Evolutionary conservation across 1,140 invertebrate species (phyloP).

Genomic region (Chlorops oryzae): DNA sequence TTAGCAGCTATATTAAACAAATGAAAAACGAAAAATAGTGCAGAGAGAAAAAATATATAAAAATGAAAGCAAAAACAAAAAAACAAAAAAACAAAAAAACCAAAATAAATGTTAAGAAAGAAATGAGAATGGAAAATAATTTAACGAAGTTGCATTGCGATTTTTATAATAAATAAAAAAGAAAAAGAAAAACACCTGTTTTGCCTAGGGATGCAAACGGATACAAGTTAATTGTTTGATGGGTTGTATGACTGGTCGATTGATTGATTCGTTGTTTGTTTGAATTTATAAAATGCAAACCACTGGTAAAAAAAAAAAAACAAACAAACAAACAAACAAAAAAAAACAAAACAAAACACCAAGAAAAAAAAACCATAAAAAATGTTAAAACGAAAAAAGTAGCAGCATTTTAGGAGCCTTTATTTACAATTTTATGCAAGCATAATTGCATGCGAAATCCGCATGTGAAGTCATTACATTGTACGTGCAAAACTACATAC

Average conservation of each 20-base stretch:
- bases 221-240: too few species aligned
- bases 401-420: conserved; percentile 10
- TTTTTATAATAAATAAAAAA: conserved; percentile 24
- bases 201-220: neutral
- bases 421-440: conserved; percentile 13
- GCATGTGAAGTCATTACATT: too few species aligned
- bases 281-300: neutral
- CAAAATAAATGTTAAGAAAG: conserved; percentile 17
- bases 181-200: neutral
- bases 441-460: too few species aligned
- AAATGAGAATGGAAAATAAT: conserved; percentile 8
- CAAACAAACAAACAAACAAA: neutral
- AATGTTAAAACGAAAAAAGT: conserved; percentile 7
- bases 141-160: conserved; percentile 15
- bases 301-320: neutral
- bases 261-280: too few species aligned
- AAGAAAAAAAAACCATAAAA: conserved; percentile 9
- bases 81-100: conserved; percentile 9
- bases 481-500: too few species aligned
- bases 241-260: too few species aligned
- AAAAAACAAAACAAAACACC: conserved; percentile 5
- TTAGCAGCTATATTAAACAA: conserved; percentile 23
- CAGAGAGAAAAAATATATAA: conserved; percentile 13
- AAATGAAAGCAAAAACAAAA: conserved; percentile 16
- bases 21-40: conserved; percentile 14